Evolutionary conservation across 2,797 vertebrate genomes (phyloP).

Genomic region (Manis javanica): DNA sequence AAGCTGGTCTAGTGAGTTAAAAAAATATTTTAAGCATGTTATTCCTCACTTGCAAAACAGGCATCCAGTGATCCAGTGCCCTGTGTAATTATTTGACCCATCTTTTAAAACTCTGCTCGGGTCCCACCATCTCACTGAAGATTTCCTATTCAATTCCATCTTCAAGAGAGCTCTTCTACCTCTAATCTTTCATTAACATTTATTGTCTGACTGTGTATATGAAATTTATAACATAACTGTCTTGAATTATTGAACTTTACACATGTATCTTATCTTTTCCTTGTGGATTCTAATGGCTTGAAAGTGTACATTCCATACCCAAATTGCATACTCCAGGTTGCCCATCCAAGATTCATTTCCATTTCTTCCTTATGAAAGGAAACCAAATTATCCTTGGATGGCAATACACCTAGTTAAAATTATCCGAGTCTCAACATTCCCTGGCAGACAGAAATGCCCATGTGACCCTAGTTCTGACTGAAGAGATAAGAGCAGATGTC

Average conservation of each 20-base stretch:
- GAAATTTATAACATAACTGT: not conserved
- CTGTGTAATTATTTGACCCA: not conserved
- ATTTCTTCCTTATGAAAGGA: conserved; percentile 21
- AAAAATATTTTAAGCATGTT: not conserved
- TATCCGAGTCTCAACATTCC: not conserved
- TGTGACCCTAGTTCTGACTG: not conserved
- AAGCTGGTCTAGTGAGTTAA: not conserved
- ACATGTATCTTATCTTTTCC: not conserved
- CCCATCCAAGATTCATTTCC: conserved; percentile 7
- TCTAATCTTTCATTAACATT: conserved; percentile 11
- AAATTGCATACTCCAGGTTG: not conserved
- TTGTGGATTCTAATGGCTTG: not conserved
- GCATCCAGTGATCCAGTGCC: not conserved
- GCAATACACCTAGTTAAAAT: conserved; percentile 27
- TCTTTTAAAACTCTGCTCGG: not conserved
- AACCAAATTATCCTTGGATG: not conserved
- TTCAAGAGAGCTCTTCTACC: not conserved
- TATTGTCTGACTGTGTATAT: not conserved
- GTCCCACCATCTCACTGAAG: not conserved
- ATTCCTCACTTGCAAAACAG: conserved; percentile 18
- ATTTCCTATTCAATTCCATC: not conserved
- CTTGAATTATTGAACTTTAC: not conserved
- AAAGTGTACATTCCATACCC: not conserved
- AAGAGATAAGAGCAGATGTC: not conserved
- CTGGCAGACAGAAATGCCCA: not conserved